phyloP scores from a whole-genome alignment of 2,888 invertebrate genomes.

The Abrostola tripartita region DNA sequence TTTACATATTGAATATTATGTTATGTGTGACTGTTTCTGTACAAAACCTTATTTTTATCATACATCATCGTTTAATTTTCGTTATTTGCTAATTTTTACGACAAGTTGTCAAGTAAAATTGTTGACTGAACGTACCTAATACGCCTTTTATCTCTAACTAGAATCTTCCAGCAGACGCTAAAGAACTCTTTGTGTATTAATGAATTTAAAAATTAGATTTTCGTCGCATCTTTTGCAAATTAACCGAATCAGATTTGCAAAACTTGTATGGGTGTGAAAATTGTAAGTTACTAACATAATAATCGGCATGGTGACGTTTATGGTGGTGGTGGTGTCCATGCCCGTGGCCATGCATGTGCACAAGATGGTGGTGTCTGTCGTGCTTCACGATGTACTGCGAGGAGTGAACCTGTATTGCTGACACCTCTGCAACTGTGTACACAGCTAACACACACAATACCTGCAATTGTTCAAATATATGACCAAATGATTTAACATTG shows the following conservation, averaged over 20 bases:
- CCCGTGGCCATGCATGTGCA: conserved; percentile 28
- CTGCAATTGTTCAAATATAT: conserved; percentile 19
- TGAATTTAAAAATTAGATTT: not conserved
- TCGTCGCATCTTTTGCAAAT: not conserved
- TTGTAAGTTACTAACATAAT: conserved; percentile 36
- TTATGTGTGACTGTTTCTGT: too few relatives aligned
- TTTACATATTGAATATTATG: too few relatives aligned
- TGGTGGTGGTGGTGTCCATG: conserved; percentile 25
- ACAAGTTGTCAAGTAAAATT: too few relatives aligned
- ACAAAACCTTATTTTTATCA: too few relatives aligned
- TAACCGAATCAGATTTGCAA: too few relatives aligned
- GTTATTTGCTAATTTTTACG: too few relatives aligned
- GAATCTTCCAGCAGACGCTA: too few relatives aligned
- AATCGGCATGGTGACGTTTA: conserved; percentile 41
- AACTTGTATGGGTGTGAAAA: too few relatives aligned
- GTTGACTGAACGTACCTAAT: too few relatives aligned
- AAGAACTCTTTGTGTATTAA: too few relatives aligned
- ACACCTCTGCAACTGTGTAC: conserved; percentile 50
- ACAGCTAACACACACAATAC: conserved; percentile 21
- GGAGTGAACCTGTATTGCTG: conserved; percentile 71
- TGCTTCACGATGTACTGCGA: conserved; percentile 69
- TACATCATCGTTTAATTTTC: too few relatives aligned
- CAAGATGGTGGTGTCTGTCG: conserved; percentile 45
- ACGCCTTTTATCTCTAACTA: too few relatives aligned
- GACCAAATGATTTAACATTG: not conserved